These are phyloP conservation scores for Conchocele bisecta DNA, from an alignment of 2,888 invertebrate genomes.

Conservation along the genomic window DNA sequence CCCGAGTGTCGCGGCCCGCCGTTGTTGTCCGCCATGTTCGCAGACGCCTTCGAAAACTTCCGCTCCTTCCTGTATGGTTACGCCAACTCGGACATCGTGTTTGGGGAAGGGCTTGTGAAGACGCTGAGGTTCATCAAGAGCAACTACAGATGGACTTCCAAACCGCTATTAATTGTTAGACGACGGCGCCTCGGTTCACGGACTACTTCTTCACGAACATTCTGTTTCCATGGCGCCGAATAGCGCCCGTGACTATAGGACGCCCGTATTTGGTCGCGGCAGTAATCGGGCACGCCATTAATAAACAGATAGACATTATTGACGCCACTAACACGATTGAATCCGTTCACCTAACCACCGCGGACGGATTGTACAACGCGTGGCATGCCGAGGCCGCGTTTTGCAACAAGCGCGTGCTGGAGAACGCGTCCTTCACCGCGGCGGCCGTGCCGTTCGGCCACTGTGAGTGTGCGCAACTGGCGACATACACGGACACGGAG, in stretches of 20 bases:
- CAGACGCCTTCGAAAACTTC: background rate
- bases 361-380: constrained; percentile 23
- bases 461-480: constrained; percentile 34
- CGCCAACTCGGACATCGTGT: constrained; percentile 38
- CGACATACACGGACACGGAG: constrained; percentile 10
- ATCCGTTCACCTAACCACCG: constrained; percentile 30
- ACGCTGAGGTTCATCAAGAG: constrained; percentile 25
- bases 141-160: constrained; percentile 17
- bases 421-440: background rate
- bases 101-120: constrained; percentile 28
- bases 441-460: constrained; percentile 30
- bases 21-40: constrained; percentile 16
- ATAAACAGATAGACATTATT: constrained; percentile 19
- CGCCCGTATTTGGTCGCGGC: constrained; percentile 34
- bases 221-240: constrained; percentile 34
- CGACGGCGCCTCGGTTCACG: constrained; percentile 33
- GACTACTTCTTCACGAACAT: constrained; percentile 42
- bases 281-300: constrained; percentile 24
- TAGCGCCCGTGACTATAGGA: constrained; percentile 28
- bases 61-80: constrained; percentile 35
- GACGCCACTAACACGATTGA: constrained; percentile 41
- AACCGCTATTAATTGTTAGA: constrained; percentile 32
- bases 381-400: constrained; percentile 23
- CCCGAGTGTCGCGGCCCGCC: constrained; percentile 30
- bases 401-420: constrained; percentile 22